Evolutionary conservation across 2,113 vertebrate species (phyloP), one percentile per base, ranked within the genome.

Genomic region (Gadus macrocephalus): DNA sequence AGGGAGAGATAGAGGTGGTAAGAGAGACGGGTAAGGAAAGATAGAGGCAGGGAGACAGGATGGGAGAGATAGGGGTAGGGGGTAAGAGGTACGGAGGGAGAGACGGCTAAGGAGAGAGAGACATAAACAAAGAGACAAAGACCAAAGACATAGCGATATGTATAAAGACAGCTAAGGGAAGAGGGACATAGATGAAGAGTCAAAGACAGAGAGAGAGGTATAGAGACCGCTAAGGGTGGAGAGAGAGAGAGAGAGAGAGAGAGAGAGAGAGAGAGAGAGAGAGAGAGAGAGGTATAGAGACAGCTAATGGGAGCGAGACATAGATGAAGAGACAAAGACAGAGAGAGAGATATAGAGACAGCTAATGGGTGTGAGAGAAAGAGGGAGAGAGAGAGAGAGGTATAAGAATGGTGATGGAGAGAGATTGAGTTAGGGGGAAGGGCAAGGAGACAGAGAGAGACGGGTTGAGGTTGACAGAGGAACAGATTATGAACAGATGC

Each of bases 61-160:
- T 12, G 42, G 42, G 42, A 14, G 42, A 49, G 42, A 49, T 9
- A 49, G 42, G 11, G 42, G 42, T 35, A 35, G 31, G 31, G 31
- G 31, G 31, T 9, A 49, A 49, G 42, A 49, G 11, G 42, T 49
- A 49, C 8, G 42, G 42, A 49, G 42, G 76, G 73, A 75, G 83
- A 70, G 68, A 59, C 56, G 15, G 42, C 8, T 9, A 12, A 14
- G 42, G 42, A 49, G 42, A 49, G 8, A 49, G 42, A 49, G 8
- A 35, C 6, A 25, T 25, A 25, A 25, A 25, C 25, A 42, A 11
- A 42, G 38, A 25, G 38, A 42, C 6, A 42, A 59, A 15, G 28
- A 15, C 1, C 2, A 25, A 25, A 38, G 64, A 25, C 15, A 15
- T 0, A n/a, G 16, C 3, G 56, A 4, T 35, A 35, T 0, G n/a